Evolutionary conservation across 1,140 invertebrate species (phyloP).

Genomic region (Subanguina moxae): DNA sequence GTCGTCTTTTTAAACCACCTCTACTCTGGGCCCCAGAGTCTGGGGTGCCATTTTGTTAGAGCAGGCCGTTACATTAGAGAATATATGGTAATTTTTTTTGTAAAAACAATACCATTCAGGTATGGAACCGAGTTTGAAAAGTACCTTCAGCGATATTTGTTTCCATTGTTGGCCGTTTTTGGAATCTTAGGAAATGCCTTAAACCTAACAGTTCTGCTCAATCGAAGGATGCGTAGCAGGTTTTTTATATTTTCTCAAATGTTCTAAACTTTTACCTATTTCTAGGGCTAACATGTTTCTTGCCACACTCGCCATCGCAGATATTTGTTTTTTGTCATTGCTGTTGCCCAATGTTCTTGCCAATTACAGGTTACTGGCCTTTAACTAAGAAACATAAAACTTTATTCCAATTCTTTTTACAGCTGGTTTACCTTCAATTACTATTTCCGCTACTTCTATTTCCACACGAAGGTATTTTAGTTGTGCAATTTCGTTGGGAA

Average conservation of each 20-base stretch:
- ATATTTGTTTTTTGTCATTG: conserved; percentile 50
- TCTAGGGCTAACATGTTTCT: conserved; percentile 56
- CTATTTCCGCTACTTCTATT: conserved; percentile 53
- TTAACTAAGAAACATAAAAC: too few relatives aligned
- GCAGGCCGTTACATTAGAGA: too few relatives aligned
- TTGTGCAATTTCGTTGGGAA: conserved; percentile 1
- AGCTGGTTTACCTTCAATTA: conserved; percentile 46
- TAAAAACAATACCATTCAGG: too few relatives aligned
- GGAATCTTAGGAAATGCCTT: conserved; percentile 53
- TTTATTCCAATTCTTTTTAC: too few relatives aligned
- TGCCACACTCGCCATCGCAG: conserved; percentile 49
- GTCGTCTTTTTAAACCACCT: too few relatives aligned
- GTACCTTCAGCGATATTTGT: conserved; percentile 55
- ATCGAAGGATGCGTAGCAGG: conserved; percentile 43
- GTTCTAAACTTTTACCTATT: conserved; percentile 9
- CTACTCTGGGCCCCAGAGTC: too few relatives aligned
- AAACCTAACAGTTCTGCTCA: conserved; percentile 55
- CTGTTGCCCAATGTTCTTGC: conserved; percentile 54
- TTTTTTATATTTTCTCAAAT: conserved; percentile 23
- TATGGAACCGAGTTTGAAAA: conserved; percentile 48
- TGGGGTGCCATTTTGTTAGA: too few relatives aligned
- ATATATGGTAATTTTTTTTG: too few relatives aligned
- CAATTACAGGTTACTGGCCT: too few relatives aligned
- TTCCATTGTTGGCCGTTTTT: conserved; percentile 53
- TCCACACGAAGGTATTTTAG: conserved; percentile 55